Evolutionary conservation across 2,888 invertebrate species (phyloP).

Genomic region (Caenorhabditis zanzibari): DNA sequence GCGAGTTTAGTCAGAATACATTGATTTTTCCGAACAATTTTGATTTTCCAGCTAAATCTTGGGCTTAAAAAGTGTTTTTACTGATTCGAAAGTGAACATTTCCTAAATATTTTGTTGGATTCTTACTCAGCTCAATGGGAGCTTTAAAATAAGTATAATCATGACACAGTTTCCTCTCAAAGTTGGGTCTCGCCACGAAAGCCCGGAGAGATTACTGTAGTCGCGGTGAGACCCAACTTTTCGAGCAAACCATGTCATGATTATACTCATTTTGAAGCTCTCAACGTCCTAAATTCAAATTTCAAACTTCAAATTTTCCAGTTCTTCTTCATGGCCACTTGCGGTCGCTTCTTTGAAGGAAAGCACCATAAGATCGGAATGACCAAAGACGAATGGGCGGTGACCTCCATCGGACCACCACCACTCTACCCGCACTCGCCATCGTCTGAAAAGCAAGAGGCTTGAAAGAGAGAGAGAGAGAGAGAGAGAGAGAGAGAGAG

Average conservation of each 20-base stretch:
- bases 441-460: constrained; percentile 53
- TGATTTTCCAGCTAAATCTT: no score
- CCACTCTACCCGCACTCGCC: constrained; percentile 34
- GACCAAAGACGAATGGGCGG: constrained; percentile 52
- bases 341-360: constrained; percentile 63
- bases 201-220: no score
- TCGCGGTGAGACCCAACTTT: no score
- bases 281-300: not conserved
- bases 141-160: no score
- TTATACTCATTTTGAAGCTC: not conserved
- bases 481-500: no score
- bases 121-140: no score
- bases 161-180: no score
- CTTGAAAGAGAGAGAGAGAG: constrained; percentile 27
- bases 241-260: not conserved
- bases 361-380: constrained; percentile 53
- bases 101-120: no score
- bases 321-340: constrained; percentile 67
- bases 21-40: no score
- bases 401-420: constrained; percentile 40
- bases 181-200: no score
- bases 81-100: no score
- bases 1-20: no score
- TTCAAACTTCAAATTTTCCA: constrained; percentile 15
- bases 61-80: constrained; percentile 5